Evolutionary conservation across 1,140 invertebrate species (phyloP), one percentile per base, ranked within the genome.

Genomic region (Drosophila nigromelanica): DNA sequence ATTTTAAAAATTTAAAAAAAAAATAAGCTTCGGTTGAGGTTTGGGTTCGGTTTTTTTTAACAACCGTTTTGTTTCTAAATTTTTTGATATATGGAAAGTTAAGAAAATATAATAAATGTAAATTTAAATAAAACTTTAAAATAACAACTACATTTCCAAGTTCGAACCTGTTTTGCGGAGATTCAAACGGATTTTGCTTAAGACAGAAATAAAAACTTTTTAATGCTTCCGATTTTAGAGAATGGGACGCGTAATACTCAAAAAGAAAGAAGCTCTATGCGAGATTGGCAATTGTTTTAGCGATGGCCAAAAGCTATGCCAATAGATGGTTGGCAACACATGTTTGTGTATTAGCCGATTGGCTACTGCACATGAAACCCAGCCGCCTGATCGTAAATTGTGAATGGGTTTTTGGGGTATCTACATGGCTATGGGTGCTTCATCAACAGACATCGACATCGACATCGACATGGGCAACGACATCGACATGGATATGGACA

Each of bases 381-480:
- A 3, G 24, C 59, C 50, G 67, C 21, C 11, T 30, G 59, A 12
- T 64, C 60, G 45, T 71, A 71, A 66, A 71, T 66, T 71, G n/a
- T 58, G 69, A 72, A 72, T 72, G 52, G 68, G 60, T 30, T 66
- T 66, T 58, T 30, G 52, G 69, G 66, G 45, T 64, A 50, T 50
- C 48, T 55, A 51, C 48, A 70, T 63, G 40, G 67, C 47, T 43
- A 47, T 58, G 42, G 61, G 61, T 58, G 68, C 60, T 66, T 55
- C 67, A 69, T 69, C 43, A 56, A 42, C 18, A 27, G 43, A 30
- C 52, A 43, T n/a, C 50, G 42, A 43, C 51, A n/a, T 64, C 4
- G 48, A 47, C 54, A 58, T 24, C 67, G 45, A 45, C 62, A 30
- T 27, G 12, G 51, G 48, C 43, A 30, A 6, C 51, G 42, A 40